Percentiles rank a stretch among this genome's conserved stretches.
These are phyloP conservation scores for Tetrax tetrax DNA, from an alignment of 2,113 vertebrate species.

Conservation along the genomic window DNA sequence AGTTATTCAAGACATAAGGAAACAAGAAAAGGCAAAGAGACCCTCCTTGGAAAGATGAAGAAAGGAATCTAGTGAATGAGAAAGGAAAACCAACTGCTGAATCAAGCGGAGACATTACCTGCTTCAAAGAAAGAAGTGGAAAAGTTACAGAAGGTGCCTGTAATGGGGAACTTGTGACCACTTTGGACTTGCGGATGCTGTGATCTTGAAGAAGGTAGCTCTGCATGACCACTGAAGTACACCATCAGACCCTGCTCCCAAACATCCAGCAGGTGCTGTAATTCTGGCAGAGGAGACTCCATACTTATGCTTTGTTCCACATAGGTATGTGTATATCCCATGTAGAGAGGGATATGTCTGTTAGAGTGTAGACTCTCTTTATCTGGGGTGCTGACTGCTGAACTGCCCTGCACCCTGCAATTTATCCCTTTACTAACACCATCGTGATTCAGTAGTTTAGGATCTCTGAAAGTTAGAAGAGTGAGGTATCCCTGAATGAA, in stretches of 20 bases:
- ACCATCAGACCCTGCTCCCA: not conserved
- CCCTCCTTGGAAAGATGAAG: not conserved
- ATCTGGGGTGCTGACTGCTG: not conserved
- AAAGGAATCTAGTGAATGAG: not conserved
- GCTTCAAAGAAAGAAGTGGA: not conserved
- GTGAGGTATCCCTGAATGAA: not conserved
- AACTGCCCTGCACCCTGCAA: not conserved
- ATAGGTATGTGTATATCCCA: not conserved
- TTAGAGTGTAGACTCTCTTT: not conserved
- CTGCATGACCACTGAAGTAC: not conserved
- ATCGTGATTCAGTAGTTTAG: not conserved
- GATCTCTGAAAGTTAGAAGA: not conserved
- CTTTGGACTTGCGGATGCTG: not conserved
- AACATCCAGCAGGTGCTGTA: not conserved
- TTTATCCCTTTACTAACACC: not conserved
- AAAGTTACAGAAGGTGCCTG: not conserved
- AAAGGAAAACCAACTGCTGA: not conserved
- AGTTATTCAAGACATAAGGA: not conserved
- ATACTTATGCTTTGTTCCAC: not conserved
- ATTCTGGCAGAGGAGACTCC: not conserved
- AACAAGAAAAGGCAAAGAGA: not conserved
- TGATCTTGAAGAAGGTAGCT: not conserved
- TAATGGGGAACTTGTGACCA: not conserved
- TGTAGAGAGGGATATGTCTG: not conserved
- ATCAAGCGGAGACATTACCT: not conserved